Evolutionary conservation across 1,140 invertebrate genomes (phyloP), one percentile per base, ranked within the genome.

Genomic region (Euborellia annulipes): DNA sequence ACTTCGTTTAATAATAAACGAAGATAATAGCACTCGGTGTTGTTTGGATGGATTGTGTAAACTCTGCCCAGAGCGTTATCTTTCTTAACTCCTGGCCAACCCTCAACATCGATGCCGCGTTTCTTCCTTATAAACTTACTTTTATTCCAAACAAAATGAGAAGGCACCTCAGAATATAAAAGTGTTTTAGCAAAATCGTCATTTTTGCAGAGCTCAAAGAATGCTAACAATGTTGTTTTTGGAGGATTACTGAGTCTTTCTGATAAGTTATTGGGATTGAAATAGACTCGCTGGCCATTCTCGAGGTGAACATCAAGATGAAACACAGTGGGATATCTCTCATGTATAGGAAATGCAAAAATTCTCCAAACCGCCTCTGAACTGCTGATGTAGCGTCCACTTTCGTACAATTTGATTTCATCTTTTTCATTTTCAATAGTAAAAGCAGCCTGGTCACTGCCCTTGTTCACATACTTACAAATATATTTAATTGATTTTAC

Each of bases 351-450:
- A 46, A 60, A 63, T 37, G 49, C 41, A 11, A 61, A 55, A 30
- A 68, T 60, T 39, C 57, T 45, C 61, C 61, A 68, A 44, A 52
- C 48, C 23, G 66, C 64, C 56, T 68, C 62, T 45, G 56, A 52
- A 30, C 36, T 39, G 36, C 57, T 57, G 3, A 65, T 50, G 48
- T 64, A 64, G 44, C 62, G 13, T 0, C 55, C 55, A 34, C 52
- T 51, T 53, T 64, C 43, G 44, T 59, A n/a, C n/a, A n/a, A 65
- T 3, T 2, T 38, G 3, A 23, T 47, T 6, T 66, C 52, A 57
- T 68, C 62, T 47, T 68, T 61, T 17, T 45, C 38, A 50, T 54
- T 52, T 41, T 49, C 11, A 13, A 49, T 32, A 14, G n/a, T 9
- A 49, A 54, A 48, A 45, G 56, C 50, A 21, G 54, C 54, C 48